Evolutionary conservation across 2,888 invertebrate genomes (phyloP), one percentile per base, ranked within the genome.

Genomic region (Hemicrepidius hirtus): DNA sequence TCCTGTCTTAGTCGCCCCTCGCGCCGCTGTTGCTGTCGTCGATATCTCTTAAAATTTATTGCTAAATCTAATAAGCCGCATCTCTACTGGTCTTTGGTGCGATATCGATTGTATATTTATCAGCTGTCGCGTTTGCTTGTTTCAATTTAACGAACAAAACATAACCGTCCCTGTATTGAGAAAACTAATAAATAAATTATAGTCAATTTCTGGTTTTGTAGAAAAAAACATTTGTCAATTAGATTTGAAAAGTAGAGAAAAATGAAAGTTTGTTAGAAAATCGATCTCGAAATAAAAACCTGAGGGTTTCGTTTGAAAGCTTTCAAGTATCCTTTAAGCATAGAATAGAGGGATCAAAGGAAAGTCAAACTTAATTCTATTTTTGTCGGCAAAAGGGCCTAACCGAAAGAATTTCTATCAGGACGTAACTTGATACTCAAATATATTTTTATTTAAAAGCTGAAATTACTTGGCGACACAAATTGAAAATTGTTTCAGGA

Each of bases 41-140:
- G 72, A 65, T 73, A 64, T 75, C 49, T 76, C 41, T 76, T 76
- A 74, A 73, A 72, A 72, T 71, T 68, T 76, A 73, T 74, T 70
- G 60, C 64, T 59, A 68, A 71, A 68, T 71, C 60, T 60, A 60
- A 60, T 60, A 60, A 60, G 60, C 60, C 28, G 60, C 44, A 60
- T 60, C 60, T 60, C 60, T 44, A 44, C 60, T 60, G 28, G 41
- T 60, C 44, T 28, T 24, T 44, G 16, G 20, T 7, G 60, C 60
- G 28, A 0, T 60, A 44, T 60, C 60, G 60, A 60, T 44, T 44
- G 60, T 60, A 44, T 44, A 60, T 40, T 57, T 57, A 40, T 60
- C 37, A 57, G 57, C 37, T 57, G 57, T 35, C 57, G 57, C 16
- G 41, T 44, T 44, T 60, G 60, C 60, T 60, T 21, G 57, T 35